Evolutionary conservation across 1,140 invertebrate genomes (phyloP), one percentile per base, ranked within the genome.

Genomic region (Danaus plexippus): DNA sequence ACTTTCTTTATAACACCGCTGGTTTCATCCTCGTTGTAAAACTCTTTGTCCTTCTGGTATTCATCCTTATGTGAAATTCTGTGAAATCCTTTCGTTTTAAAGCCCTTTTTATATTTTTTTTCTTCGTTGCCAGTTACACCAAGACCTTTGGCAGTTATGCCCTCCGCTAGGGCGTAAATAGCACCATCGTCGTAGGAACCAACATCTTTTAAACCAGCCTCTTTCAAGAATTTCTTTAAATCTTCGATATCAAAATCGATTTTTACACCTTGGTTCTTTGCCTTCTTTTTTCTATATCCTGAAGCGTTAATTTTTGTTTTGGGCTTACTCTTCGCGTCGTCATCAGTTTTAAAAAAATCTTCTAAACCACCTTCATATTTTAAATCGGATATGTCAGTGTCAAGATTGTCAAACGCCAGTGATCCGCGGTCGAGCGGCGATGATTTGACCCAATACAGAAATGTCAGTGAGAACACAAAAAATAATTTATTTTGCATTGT

Each of bases 61-160:
- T 93, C 92, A 70, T 93, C 92, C 75, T 93, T 92, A 64, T 90
- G 91, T 59, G 92, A 91, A 6, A 92, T 88, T 64, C 90, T 91
- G 70, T 92, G 92, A 69, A 88, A 93, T 12, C 92, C 92, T 22
- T 86, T 90, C 1, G 90, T 92, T 72, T 91, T 92, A 6, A 90
- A 88, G 0, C 92, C 92, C 73, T 92, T 92, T 67, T 89, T 91
- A 71, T 91, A 91, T 40, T 77, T 82, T 12, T 81, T 78, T 3
- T 80, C 79, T 66, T 88, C 77, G 13, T 80, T 79, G 15, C 81
- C 87, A 13, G 79, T 78, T 9, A 76, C 69, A 1, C 86, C 88
- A n/a, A 87, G 75, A 8, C 73, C 72, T 54, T 72, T 71, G 22
- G 71, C 75, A 2, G 72, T 73, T 10, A 72, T 51, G 10, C 71